Evolutionary conservation across 2,797 vertebrate genomes (phyloP).

Genomic region (Ataeniobius toweri): DNA sequence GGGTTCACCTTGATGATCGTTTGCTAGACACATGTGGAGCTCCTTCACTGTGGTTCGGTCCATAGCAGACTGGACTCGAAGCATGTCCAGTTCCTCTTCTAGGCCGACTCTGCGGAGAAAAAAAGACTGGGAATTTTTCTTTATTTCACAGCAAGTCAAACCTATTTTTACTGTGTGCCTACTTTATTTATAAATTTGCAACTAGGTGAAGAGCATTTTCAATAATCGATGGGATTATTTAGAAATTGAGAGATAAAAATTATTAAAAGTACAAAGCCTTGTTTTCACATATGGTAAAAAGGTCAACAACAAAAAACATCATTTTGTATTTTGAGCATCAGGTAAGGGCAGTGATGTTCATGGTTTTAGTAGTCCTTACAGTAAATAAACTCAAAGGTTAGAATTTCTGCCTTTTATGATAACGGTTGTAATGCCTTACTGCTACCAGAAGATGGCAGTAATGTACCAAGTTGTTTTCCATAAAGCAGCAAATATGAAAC

Average conservation of each 20-base stretch:
- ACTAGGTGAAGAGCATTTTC: background rate
- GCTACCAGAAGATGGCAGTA: background rate
- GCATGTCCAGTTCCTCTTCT: constrained; percentile 87
- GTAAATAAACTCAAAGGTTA: background rate
- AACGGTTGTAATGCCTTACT: background rate
- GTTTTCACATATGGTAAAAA: background rate
- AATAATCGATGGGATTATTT: background rate
- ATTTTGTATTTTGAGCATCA: background rate
- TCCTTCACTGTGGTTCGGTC: constrained; percentile 83
- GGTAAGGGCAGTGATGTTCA: background rate
- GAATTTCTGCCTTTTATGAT: background rate
- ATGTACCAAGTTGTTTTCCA: background rate
- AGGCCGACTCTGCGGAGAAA: constrained; percentile 78
- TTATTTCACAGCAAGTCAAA: background rate
- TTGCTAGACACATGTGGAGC: constrained; percentile 74
- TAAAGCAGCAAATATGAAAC: background rate
- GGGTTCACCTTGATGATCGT: constrained; percentile 79
- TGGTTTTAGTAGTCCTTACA: background rate
- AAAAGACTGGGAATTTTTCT: constrained; percentile 6
- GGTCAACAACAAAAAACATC: background rate
- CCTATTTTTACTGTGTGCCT: no score
- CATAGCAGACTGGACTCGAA: constrained; percentile 79
- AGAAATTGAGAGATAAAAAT: background rate
- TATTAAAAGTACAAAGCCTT: background rate
- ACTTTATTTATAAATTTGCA: background rate